Evolutionary conservation across 2,797 vertebrate species (phyloP), one percentile per base, ranked within the genome.

Genomic region (Artibeus jamaicensis): DNA sequence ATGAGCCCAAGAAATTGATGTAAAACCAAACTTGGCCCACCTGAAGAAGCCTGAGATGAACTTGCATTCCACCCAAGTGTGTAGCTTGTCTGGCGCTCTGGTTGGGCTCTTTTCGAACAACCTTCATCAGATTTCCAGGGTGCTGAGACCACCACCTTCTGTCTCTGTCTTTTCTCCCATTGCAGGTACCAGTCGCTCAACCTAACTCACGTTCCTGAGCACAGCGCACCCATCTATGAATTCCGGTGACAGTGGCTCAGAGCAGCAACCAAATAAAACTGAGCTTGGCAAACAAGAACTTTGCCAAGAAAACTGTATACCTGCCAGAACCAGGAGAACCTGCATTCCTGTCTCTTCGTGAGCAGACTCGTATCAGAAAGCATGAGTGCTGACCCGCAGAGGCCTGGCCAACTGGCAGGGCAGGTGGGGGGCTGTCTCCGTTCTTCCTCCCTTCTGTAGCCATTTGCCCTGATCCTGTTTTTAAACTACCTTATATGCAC

Each of bases 141-240:
- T 59, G 65, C 32, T 32, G 44, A 57, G 26, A 2, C 22, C 18
- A 74, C 53, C 0, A 1, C 37, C 44, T 68, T n/a, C 44, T 11
- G 0, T 86, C 91, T 37, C 73, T 95, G 15, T 98, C 59, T 84
- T 50, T 93, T 44, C 48, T 46, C 67, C 68, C 37, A n/a, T 77
- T 29, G 18, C 97, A 99, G 99, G 99, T 99, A 99, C 98, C 99
- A 99, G 98, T 99, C 99, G 21, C 98, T 99, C 97, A 99, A 99
- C 97, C 99, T 99, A 95, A 99, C 99, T 92, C 99, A 99, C 0
- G 99, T 99, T 97, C 99, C 98, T 32, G 99, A 99, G 98, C 99
- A 99, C 99, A 99, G 99, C 2, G 98, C 99, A 53, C 99, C 99
- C 96, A 99, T 99, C 98, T 99, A 99, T 39, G 99, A 99, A 96